Percentiles rank a stretch among this genome's conserved stretches.
These are phyloP conservation scores for Diaphora mendica DNA, from an alignment of 2,888 invertebrate species.

Conservation along the genomic window DNA sequence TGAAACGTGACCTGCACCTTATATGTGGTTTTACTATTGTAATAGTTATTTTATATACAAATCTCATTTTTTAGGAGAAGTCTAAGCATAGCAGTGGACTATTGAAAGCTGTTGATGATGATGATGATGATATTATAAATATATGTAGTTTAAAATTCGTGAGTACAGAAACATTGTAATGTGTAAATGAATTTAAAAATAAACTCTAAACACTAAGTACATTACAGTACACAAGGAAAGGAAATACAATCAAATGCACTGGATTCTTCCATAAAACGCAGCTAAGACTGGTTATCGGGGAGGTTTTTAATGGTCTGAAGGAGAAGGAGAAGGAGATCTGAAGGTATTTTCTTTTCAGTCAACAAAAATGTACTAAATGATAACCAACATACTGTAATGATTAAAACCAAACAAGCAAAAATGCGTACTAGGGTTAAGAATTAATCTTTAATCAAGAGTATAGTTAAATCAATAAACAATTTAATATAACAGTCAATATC, in stretches of 20 bases:
- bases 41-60: conserved; percentile 31
- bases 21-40: conserved; percentile 29
- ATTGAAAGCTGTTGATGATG: not conserved
- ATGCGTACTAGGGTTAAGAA: conserved; percentile 5
- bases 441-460: conserved; percentile 7
- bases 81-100: too few relatives aligned
- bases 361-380: too few relatives aligned
- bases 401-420: not conserved
- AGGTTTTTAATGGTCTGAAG: too few relatives aligned
- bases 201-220: too few relatives aligned
- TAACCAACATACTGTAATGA: not conserved
- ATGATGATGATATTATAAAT: too few relatives aligned
- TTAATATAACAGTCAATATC: conserved; percentile 29
- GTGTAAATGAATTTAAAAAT: not conserved
- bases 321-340: too few relatives aligned
- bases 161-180: not conserved
- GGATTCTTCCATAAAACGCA: too few relatives aligned
- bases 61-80: too few relatives aligned
- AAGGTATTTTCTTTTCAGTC: not conserved
- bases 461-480: conserved; percentile 15
- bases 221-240: not conserved
- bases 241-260: not conserved
- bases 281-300: too few relatives aligned
- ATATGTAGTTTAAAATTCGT: too few relatives aligned
- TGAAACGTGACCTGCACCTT: conserved; percentile 40